These are phyloP conservation scores for Podabrus alpinus DNA, from an alignment of 2,888 invertebrate species.

Conservation along the genomic window DNA sequence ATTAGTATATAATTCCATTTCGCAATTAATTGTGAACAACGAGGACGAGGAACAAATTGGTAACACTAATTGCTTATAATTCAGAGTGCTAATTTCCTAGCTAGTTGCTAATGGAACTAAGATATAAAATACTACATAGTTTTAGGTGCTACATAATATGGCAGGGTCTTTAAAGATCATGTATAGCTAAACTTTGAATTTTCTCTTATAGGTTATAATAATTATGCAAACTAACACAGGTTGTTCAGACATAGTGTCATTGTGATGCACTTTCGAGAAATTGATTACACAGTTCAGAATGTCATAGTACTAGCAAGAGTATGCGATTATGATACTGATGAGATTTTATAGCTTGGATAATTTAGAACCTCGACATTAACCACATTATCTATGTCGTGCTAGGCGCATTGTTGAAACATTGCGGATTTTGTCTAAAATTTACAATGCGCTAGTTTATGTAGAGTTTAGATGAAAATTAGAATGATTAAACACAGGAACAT, in stretches of 20 bases:
- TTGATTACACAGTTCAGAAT: conserved; percentile 16
- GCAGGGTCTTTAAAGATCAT: not conserved
- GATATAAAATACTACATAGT: not conserved
- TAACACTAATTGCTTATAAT: too few species aligned
- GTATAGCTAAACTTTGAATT: not conserved
- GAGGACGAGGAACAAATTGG: too few species aligned
- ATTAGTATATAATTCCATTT: too few species aligned
- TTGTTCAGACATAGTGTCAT: conserved; percentile 30
- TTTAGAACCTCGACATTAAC: conserved; percentile 20
- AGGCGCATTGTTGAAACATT: conserved; percentile 6
- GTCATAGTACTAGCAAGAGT: not conserved
- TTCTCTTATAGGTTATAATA: not conserved
- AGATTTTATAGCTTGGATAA: conserved; percentile 18
- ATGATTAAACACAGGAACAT: not conserved
- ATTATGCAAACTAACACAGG: not conserved
- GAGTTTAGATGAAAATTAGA: conserved; percentile 1
- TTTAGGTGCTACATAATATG: not conserved
- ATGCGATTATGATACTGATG: conserved; percentile 22
- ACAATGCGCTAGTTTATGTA: conserved; percentile 1
- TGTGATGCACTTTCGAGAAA: conserved; percentile 24
- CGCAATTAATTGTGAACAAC: too few species aligned
- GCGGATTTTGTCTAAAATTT: conserved; percentile 5
- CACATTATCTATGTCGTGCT: conserved; percentile 13
- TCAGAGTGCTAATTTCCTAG: not conserved
- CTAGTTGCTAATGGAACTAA: not conserved